Evolutionary conservation across 2,797 vertebrate genomes (phyloP).

Genomic region (Megaceryle alcyon): DNA sequence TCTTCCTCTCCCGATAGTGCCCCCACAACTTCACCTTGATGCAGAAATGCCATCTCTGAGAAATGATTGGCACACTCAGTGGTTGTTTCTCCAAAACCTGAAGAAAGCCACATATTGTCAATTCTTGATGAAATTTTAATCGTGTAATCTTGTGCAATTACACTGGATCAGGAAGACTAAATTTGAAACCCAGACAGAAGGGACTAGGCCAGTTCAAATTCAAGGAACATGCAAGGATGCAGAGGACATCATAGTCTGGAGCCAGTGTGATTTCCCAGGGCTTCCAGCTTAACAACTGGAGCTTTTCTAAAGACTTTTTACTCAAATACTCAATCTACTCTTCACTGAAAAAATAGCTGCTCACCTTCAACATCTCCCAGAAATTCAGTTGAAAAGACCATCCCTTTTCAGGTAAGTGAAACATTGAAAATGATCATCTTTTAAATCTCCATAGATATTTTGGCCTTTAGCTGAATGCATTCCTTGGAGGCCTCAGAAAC

Average conservation of each 20-base stretch:
- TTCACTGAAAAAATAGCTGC: background rate
- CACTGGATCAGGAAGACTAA: background rate
- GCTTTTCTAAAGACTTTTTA: background rate
- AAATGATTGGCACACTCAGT: background rate
- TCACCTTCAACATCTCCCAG: background rate
- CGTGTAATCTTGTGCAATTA: background rate
- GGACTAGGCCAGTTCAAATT: background rate
- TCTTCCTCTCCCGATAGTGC: background rate
- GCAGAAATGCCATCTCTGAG: background rate
- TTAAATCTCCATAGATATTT: background rate
- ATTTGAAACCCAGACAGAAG: background rate
- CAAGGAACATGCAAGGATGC: background rate
- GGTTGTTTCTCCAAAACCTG: background rate
- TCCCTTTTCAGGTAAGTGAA: background rate
- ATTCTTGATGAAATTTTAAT: background rate
- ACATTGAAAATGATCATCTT: background rate
- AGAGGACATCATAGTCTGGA: background rate
- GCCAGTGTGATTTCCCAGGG: background rate
- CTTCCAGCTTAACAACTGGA: background rate
- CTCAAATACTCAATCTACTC: background rate
- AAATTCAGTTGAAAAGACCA: background rate
- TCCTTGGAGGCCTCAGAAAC: background rate
- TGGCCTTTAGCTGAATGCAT: background rate
- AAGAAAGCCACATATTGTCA: background rate
- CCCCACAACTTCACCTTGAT: background rate